Evolutionary conservation across 1,140 invertebrate species (phyloP), one percentile per base, ranked within the genome.

Genomic region (Monomorium pharaonis): DNA sequence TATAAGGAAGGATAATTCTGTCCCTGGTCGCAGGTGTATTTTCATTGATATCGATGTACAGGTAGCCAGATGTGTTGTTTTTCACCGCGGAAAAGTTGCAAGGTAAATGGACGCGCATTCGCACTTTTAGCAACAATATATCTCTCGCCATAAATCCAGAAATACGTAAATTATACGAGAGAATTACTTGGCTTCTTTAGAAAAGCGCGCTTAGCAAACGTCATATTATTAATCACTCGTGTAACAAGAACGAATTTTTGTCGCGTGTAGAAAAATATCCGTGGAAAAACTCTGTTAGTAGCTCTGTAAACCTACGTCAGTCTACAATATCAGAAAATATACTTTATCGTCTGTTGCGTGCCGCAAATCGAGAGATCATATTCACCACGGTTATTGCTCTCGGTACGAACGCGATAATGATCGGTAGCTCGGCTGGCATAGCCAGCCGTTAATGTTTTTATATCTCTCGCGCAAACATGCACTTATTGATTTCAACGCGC

Each of bases 401-500:
- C 51, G 65, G 33, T 72, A 72, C 27, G 24, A 83, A 74, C 24
- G 54, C 33, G 78, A 74, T 83, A 44, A 58, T 81, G 65, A 81
- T 81, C 78, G 67, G 62, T 27, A 47, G 33, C 65, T 58, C 5
- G 37, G 24, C 42, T 6, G 37, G 24, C 42, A 60, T 56, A 56
- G 58, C 27, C 47, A 54, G 27, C 33, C 65, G 51, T 21, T 44
- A 83, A 74, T 58, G 67, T 74, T 83, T 74, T 60, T 83, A 58
- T 58, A 58, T 83, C 51, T 58, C 24, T 58, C 51, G 78, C 49
- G 77, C 33, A 56, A 69, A 74, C 51, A 51, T 58, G 78, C 51
- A 51, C 37, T 83, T 83, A 83, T 83, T 67, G 78, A 83, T 83
- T 83, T 83, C 33, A 30, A 81, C 65, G 67, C 51, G 78, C 78